Conservation (phyloP, 2,113 vertebrate species). For the Dipodomys merriami region DNA sequence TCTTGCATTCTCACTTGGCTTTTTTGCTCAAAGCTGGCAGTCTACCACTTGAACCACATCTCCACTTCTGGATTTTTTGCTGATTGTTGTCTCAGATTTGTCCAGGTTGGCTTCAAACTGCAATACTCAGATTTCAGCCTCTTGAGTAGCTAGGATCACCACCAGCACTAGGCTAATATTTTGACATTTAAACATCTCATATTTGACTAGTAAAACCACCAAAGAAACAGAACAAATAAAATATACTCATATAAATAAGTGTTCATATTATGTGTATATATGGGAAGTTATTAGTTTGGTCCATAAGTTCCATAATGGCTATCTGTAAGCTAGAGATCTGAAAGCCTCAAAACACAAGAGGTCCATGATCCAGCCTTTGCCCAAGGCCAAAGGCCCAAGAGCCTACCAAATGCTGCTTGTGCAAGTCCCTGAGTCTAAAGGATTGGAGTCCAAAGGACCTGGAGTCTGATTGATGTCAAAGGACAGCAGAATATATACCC, state of each 20-base stretch:
- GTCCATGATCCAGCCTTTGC: background rate
- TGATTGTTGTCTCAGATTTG: too few relatives aligned
- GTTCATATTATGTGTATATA: too few relatives aligned
- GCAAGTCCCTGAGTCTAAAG: background rate
- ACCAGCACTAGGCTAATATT: too few relatives aligned
- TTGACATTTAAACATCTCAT: background rate
- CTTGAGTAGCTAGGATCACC: too few relatives aligned
- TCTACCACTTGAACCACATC: too few relatives aligned
- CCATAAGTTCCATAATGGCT: background rate
- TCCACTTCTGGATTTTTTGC: too few relatives aligned
- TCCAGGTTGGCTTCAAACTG: too few relatives aligned
- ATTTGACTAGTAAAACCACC: slow-evolving; percentile 23
- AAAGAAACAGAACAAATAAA: background rate
- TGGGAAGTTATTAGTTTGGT: background rate
- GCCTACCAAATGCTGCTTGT: background rate
- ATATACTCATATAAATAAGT: background rate
- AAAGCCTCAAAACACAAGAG: background rate
- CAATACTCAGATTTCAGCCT: too few relatives aligned
- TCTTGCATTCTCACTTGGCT: too few relatives aligned
- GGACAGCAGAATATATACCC: background rate
- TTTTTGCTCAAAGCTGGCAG: too few relatives aligned
- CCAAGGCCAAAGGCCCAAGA: background rate
- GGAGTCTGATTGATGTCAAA: background rate
- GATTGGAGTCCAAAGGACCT: background rate
- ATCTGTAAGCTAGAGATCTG: background rate